Evolutionary conservation across 2,113 vertebrate genomes (phyloP).

Genomic region (Lophochroa leadbeateri): DNA sequence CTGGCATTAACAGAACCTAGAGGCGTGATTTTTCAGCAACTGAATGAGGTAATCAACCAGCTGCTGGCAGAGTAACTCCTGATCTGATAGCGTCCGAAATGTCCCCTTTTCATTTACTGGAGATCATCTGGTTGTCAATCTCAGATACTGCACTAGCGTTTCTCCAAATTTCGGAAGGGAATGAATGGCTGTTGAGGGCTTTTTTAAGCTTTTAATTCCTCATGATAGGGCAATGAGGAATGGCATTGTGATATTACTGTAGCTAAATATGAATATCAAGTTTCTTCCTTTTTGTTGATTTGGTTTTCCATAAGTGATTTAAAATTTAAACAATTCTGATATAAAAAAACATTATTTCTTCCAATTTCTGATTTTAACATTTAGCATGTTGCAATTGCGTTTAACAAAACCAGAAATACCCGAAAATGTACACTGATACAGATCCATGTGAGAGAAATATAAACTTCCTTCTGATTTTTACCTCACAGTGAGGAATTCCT

Average conservation of each 20-base stretch:
- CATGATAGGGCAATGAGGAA: not conserved
- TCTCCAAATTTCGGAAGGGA: not conserved
- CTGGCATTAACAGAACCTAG: not conserved
- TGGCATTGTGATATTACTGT: not conserved
- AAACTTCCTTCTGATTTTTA: not conserved
- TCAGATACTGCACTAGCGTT: not conserved
- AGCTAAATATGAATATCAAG: not conserved
- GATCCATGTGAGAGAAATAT: not conserved
- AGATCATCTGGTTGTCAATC: not conserved
- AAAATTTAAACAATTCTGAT: not conserved
- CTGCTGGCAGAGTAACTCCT: not conserved
- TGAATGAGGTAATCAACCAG: not conserved
- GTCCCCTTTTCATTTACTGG: not conserved
- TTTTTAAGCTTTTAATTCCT: not conserved
- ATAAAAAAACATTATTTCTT: not conserved
- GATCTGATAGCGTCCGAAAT: not conserved
- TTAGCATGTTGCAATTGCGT: not conserved
- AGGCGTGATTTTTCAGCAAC: not conserved
- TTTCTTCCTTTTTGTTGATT: not conserved
- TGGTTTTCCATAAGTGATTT: not conserved
- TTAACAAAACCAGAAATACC: not conserved
- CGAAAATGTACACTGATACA: not conserved
- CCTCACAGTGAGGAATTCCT: not conserved
- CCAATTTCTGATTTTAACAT: not conserved
- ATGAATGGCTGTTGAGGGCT: rapidly evolving